These are phyloP conservation scores for Rhyzopertha dominica DNA, from an alignment of 1,140 invertebrate genomes.

Conservation along the genomic window DNA sequence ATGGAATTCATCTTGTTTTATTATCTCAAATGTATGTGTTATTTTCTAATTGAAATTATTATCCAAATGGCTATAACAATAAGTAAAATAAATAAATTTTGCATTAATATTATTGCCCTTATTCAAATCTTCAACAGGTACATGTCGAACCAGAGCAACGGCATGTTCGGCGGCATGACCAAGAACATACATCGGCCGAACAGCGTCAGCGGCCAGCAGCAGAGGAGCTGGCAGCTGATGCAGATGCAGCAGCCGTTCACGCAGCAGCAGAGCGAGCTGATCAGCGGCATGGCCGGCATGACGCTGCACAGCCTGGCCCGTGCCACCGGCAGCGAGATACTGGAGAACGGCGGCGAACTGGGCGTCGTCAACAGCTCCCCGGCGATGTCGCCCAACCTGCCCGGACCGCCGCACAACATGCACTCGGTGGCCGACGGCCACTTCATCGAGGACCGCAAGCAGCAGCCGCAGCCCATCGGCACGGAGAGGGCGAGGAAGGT, in stretches of 20 bases:
- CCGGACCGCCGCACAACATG: conserved; percentile 32
- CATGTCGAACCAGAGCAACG: conserved; percentile 28
- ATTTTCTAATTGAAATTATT: too few relatives aligned
- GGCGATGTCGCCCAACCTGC: conserved; percentile 56
- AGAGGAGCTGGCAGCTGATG: conserved; percentile 32
- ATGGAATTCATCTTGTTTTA: too few relatives aligned
- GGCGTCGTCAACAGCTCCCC: conserved; percentile 48
- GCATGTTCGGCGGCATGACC: neutral
- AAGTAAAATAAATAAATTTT: too few relatives aligned
- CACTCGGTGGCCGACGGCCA: conserved; percentile 37
- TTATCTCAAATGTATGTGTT: too few relatives aligned
- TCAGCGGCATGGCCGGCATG: conserved; percentile 44
- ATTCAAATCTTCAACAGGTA: neutral
- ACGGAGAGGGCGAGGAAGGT: conserved; percentile 68
- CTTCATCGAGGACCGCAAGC: conserved; percentile 58
- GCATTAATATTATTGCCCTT: too few relatives aligned
- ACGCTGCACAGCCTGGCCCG: conserved; percentile 47
- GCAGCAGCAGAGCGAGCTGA: conserved; percentile 37
- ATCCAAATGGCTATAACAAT: too few relatives aligned
- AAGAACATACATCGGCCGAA: too few relatives aligned
- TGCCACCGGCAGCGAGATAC: conserved; percentile 50
- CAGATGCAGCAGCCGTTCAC: conserved; percentile 32
- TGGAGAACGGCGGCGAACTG: conserved; percentile 48
- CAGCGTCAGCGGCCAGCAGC: conserved; percentile 16
- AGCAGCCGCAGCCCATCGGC: conserved; percentile 69